These are phyloP conservation scores for Yoshiicerus persimilis DNA, from an alignment of 1,140 invertebrate genomes.

Conservation along the genomic window DNA sequence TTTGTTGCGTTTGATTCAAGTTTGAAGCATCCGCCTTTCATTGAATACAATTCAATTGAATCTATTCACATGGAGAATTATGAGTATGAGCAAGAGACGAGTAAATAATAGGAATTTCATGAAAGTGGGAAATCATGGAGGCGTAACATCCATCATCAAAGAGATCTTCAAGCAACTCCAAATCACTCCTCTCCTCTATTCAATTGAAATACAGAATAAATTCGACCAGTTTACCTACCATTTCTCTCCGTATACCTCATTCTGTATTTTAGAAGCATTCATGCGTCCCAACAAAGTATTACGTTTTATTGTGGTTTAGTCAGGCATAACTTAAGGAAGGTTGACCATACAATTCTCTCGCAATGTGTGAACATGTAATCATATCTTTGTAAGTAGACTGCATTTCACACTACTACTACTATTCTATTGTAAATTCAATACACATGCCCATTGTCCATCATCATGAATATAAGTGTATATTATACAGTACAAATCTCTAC, in stretches of 20 bases:
- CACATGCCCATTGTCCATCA: not conserved
- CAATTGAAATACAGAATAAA: not conserved
- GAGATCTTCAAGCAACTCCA: not conserved
- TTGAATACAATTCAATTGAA: not conserved
- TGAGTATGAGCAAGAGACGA: not conserved
- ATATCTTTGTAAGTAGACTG: not conserved
- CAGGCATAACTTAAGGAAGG: not conserved
- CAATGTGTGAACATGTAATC: not conserved
- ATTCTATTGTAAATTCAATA: not conserved
- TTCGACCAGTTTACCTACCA: not conserved
- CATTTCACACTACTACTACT: not conserved
- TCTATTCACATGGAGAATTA: not conserved
- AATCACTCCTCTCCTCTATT: not conserved
- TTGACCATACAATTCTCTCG: not conserved
- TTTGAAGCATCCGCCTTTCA: not conserved
- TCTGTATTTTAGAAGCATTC: not conserved
- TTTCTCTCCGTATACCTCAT: not conserved
- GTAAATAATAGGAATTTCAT: constrained; percentile 21
- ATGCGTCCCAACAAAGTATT: not conserved
- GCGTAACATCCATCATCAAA: constrained; percentile 4
- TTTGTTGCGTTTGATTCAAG: not conserved
- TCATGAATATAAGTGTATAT: no score
- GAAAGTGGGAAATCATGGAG: constrained; percentile 8
- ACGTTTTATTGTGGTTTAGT: not conserved
- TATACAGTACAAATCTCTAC: not conserved